phyloP scores from a whole-genome alignment of 2,797 vertebrate species.

The Hozukius guyotensis region DNA sequence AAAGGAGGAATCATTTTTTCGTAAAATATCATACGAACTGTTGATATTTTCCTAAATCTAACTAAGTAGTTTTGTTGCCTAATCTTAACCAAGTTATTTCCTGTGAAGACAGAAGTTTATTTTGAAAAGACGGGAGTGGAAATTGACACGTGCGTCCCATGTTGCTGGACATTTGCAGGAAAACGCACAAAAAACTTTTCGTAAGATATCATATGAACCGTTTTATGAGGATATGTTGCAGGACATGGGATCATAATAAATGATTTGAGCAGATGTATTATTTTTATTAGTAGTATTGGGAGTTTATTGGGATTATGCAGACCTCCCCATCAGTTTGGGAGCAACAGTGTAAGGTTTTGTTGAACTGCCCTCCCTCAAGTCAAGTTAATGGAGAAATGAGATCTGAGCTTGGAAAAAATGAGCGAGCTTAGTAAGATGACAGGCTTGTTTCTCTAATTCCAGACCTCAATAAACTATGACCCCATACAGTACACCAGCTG shows the following conservation, averaged over 20 bases:
- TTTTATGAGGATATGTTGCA: no score
- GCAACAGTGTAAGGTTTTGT: conserved; percentile 15
- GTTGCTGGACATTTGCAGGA: no score
- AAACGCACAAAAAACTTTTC: not conserved
- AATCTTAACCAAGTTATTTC: no score
- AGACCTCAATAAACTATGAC: conserved; percentile 70
- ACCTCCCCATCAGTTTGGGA: conserved; percentile 1
- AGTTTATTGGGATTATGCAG: not conserved
- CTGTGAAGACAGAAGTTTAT: no score
- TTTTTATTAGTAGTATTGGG: not conserved
- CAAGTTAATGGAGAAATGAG: conserved; percentile 42
- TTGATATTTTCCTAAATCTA: no score
- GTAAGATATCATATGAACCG: no score
- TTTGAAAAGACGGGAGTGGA: no score
- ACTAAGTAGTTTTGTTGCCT: no score
- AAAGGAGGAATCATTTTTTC: no score
- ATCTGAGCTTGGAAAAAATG: conserved; percentile 53
- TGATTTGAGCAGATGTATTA: not conserved
- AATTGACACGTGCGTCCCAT: no score
- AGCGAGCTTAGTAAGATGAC: conserved; percentile 56
- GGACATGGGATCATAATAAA: not conserved
- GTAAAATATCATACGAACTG: no score
- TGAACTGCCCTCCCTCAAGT: conserved; percentile 8
- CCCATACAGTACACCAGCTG: conserved; percentile 72
- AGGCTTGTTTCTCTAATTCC: conserved; percentile 70